A percentile compares a stretch with the other conserved stretches of the same genome.
Conservation (phyloP, 2,113 vertebrate genomes). For the Hemicordylus capensis region DNA sequence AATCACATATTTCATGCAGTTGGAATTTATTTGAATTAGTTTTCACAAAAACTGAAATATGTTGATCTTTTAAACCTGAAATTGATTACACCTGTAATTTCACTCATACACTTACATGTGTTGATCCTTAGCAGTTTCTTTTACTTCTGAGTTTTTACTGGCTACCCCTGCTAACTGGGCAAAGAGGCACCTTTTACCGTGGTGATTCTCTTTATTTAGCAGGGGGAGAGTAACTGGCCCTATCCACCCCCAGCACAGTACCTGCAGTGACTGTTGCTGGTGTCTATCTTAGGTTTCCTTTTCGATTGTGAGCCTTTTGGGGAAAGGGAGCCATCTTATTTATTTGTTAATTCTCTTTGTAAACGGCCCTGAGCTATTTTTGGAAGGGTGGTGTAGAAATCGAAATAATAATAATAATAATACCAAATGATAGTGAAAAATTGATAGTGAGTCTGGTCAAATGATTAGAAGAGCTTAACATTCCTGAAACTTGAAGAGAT, state of each 20-base stretch:
- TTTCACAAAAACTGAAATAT: conserved; percentile 47
- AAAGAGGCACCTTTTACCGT: too few species aligned
- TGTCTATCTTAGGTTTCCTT: too few species aligned
- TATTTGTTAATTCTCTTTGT: too few species aligned
- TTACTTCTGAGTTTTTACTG: conserved; percentile 27
- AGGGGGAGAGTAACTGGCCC: too few species aligned
- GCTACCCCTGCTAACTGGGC: not conserved
- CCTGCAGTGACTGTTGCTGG: too few species aligned
- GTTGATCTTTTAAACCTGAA: conserved; percentile 58
- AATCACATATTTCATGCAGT: not conserved
- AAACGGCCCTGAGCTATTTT: too few species aligned
- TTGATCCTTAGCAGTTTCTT: not conserved
- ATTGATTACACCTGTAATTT: not conserved
- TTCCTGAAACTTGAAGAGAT: conserved; percentile 12
- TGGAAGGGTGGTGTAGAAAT: too few species aligned
- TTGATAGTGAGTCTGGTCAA: not conserved
- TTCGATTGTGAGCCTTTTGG: too few species aligned
- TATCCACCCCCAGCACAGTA: too few species aligned
- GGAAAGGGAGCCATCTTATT: too few species aligned
- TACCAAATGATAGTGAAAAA: not conserved
- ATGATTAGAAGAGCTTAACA: conserved; percentile 17
- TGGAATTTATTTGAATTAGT: conserved; percentile 55
- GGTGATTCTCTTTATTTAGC: too few species aligned
- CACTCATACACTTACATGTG: not conserved
- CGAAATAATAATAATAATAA: too few species aligned